Percentiles rank a stretch among this genome's conserved stretches.
Evolutionary conservation across 2,888 invertebrate genomes (phyloP).

Genomic region (Pseudoips prasinana): DNA sequence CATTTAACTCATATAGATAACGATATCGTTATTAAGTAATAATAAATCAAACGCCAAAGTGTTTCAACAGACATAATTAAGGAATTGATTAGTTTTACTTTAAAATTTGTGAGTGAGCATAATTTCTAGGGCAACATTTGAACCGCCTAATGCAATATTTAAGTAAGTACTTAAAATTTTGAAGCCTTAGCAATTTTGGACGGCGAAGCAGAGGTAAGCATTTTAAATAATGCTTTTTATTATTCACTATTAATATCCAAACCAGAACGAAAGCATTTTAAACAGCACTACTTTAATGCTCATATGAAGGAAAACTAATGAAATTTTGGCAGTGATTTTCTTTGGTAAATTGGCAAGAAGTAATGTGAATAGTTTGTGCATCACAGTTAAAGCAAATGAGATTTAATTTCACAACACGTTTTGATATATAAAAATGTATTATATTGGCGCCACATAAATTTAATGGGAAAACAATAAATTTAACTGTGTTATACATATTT

Average conservation of each 20-base stretch:
- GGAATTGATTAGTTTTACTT: too few relatives aligned
- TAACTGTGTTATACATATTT: too few relatives aligned
- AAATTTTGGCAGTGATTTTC: slow-evolving; percentile 23
- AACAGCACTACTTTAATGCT: slow-evolving; percentile 9
- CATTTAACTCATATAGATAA: slow-evolving; percentile 14
- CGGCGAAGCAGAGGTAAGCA: slow-evolving; percentile 46
- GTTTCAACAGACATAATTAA: too few relatives aligned
- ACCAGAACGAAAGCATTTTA: slow-evolving; percentile 2
- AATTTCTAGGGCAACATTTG: not conserved
- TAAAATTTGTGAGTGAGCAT: too few relatives aligned
- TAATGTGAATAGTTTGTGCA: slow-evolving; percentile 24
- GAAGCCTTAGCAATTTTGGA: slow-evolving; percentile 37
- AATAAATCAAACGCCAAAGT: slow-evolving; percentile 2
- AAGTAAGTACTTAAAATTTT: too few relatives aligned
- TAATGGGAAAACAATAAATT: too few relatives aligned
- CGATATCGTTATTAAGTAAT: slow-evolving; percentile 8
- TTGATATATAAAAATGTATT: not conserved
- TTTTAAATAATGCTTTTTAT: slow-evolving; percentile 15
- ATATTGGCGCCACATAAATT: too few relatives aligned
- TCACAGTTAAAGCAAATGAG: slow-evolving; percentile 14
- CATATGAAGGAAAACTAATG: slow-evolving; percentile 4
- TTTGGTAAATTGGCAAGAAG: slow-evolving; percentile 29
- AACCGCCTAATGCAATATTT: slow-evolving; percentile 7
- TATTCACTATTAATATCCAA: slow-evolving; percentile 5
- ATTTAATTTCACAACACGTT: slow-evolving; percentile 4